phyloP scores from a whole-genome alignment of 37 sponge, comb jelly and placozoan genomes.

The Geodia barretti region DNA sequence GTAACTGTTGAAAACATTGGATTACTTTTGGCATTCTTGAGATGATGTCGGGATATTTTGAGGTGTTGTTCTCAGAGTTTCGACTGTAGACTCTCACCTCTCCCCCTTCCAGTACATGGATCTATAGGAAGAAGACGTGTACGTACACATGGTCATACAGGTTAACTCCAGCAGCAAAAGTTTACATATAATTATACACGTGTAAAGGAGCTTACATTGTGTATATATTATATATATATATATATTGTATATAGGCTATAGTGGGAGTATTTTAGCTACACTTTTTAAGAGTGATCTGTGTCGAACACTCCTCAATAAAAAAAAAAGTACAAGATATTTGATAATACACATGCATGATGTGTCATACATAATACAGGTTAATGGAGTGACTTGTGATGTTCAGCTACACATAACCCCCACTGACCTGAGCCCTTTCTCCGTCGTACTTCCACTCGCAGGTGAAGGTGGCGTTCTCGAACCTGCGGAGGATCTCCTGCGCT shows the following conservation, averaged over 20 bases:
- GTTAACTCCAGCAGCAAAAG: too few relatives aligned
- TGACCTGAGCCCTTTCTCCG: conserved; percentile 96
- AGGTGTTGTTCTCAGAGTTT: conserved; percentile 96
- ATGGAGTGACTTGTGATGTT: not conserved
- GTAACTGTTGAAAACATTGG: not conserved
- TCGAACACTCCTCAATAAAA: too few relatives aligned
- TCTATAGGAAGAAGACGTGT: conserved; percentile 42
- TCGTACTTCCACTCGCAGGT: conserved; percentile 99
- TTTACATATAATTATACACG: too few relatives aligned
- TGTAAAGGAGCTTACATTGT: too few relatives aligned
- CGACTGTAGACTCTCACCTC: conserved; percentile 78
- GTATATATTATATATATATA: too few relatives aligned
- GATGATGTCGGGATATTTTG: conserved; percentile 96
- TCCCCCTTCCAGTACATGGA: conserved; percentile 84
- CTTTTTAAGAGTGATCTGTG: too few relatives aligned
- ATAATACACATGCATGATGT: too few relatives aligned
- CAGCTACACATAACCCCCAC: not conserved
- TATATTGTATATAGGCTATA: too few relatives aligned
- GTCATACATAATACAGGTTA: too few relatives aligned
- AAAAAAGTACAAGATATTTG: too few relatives aligned
- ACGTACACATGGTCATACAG: too few relatives aligned
- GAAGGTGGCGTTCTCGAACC: conserved; percentile 87
- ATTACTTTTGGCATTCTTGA: conserved; percentile 82
- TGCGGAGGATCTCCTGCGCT: conserved; percentile 79
- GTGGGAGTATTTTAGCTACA: too few relatives aligned